Evolutionary conservation across 2,113 vertebrate species (phyloP), one percentile per base, ranked within the genome.

Genomic region (Sinocyclocheilus anophthalmus): DNA sequence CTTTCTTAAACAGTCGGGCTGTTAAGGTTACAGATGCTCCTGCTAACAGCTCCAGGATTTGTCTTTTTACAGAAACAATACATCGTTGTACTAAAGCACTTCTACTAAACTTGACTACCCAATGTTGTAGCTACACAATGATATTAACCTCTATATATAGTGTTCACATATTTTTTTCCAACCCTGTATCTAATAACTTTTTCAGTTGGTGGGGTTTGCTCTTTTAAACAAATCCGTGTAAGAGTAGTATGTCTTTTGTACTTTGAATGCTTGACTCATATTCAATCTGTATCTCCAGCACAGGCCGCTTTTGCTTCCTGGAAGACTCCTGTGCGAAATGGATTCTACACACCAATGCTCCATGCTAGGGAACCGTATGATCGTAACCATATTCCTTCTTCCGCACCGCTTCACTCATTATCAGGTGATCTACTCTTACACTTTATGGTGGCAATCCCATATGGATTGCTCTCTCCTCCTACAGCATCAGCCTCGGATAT

Each of bases 281-380:
- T n/a, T n/a, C n/a, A n/a, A n/a, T 72, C 8, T 80, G 30, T 85
- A 11, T 80, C 84, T n/a, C 30, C 91, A 99, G 98, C 98, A 2
- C 94, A 97, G 92, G 98, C 98, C 22, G 95, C 98, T 0, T 94
- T 99, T n/a, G 89, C 91, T 99, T 75, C 98, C 96, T 0, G 98
- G 98, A 24, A 96, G 97, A 26, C 95, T 99, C 98, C 98, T 0
- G 93, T 99, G 85, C 95, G 98, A 89, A 99, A 96, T 2, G 97
- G 97, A 9, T 99, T 99, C 93, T 99, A 98, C 91, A 99, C 97
- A 99, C 97, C 0, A 99, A 99, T 1, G 96, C 81, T 0, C 97
- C n/a, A 95, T 0, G 97, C 97, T 90, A 95, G 97, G 85, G n/a
- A 99, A 99, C 0, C 97, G 98, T 99, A 94, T 0, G 93, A 0